phyloP scores from a whole-genome alignment of 2,888 invertebrate species.

The Euzetes globulus region DNA sequence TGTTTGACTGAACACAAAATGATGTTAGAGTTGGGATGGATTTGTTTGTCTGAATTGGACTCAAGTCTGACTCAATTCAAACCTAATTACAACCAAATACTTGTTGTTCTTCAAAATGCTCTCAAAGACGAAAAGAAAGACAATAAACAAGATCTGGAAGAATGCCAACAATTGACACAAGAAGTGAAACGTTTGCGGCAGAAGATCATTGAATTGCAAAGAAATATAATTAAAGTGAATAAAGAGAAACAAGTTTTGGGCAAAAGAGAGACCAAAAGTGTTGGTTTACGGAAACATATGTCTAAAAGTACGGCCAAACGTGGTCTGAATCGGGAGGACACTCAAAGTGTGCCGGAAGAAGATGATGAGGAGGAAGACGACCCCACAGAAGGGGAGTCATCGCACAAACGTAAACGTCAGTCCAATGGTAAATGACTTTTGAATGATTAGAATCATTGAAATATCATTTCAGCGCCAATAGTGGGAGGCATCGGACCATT shows the following conservation, averaged over 20 bases:
- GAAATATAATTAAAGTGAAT: constrained; percentile 14
- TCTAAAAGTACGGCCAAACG: not conserved
- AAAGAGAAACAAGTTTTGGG: not conserved
- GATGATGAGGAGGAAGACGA: not conserved
- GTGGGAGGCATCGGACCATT: not conserved
- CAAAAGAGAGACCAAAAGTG: not conserved
- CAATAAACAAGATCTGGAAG: constrained; percentile 7
- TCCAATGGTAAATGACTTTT: not conserved
- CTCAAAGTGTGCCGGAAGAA: not conserved
- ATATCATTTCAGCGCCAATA: not conserved
- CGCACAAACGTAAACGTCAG: too few species aligned
- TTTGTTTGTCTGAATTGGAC: constrained; percentile 20
- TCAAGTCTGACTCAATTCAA: not conserved
- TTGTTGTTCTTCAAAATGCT: constrained; percentile 18
- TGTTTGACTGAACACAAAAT: constrained; percentile 21
- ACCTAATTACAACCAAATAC: constrained; percentile 11
- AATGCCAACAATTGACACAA: not conserved
- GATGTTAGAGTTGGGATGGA: constrained; percentile 32
- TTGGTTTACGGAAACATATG: not conserved
- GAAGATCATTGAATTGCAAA: constrained; percentile 28
- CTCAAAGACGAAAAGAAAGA: constrained; percentile 4
- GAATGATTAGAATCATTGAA: not conserved
- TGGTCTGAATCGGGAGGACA: not conserved
- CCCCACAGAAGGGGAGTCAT: not conserved
- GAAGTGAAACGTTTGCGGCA: constrained; percentile 20